A percentile compares a stretch with the other conserved stretches of the same genome.
phyloP scores from a whole-genome alignment of 2,888 invertebrate species.

The Melieria picta region DNA sequence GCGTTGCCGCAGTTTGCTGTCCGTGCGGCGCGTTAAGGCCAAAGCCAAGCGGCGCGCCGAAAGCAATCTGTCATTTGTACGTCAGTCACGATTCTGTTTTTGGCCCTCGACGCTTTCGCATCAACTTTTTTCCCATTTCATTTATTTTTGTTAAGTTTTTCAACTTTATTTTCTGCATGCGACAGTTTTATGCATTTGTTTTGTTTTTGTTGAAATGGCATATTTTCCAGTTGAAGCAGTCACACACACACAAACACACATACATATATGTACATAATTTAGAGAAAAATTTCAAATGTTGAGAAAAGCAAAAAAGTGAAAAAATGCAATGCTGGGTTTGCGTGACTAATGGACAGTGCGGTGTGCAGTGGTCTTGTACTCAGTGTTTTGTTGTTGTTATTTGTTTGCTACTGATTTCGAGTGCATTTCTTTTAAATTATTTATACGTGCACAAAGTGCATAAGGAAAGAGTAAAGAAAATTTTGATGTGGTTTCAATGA shows the following conservation, averaged over 20 bases:
- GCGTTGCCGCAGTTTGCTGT: too few species aligned
- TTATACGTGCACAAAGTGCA: too few species aligned
- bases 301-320: not conserved
- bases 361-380: too few species aligned
- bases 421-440: too few species aligned
- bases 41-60: too few species aligned
- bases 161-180: not conserved
- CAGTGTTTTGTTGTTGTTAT: too few species aligned
- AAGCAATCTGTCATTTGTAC: constrained; percentile 12
- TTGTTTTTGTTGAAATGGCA: not conserved
- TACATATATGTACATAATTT: not conserved
- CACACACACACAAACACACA: not conserved
- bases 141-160: not conserved
- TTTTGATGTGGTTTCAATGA: too few species aligned
- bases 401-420: too few species aligned
- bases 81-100: constrained; percentile 53
- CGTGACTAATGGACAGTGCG: too few species aligned
- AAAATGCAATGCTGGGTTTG: not conserved
- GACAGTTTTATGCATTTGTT: not conserved
- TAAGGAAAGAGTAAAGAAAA: too few species aligned
- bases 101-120: constrained; percentile 26
- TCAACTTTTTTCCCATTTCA: not conserved
- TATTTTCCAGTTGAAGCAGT: not conserved
- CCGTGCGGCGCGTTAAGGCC: too few species aligned
- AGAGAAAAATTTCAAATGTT: not conserved